A percentile compares a stretch with the other conserved stretches of the same genome.
phyloP scores from a whole-genome alignment of 2,888 invertebrate genomes.

The Mythimna pallens region DNA sequence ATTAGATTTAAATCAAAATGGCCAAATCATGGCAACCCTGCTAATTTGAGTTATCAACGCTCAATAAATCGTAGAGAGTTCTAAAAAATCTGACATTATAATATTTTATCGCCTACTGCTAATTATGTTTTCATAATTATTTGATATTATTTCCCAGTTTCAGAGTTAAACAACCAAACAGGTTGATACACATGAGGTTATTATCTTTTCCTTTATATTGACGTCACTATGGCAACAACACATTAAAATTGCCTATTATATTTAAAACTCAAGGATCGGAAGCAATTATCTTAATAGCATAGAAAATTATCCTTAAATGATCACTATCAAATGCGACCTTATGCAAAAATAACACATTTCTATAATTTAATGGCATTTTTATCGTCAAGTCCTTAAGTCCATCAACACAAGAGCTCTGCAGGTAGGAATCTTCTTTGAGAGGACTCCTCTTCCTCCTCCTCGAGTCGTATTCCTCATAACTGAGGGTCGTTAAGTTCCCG shows the following conservation, averaged over 20 bases:
- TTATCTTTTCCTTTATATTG: constrained; percentile 9
- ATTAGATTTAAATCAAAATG: too few species aligned
- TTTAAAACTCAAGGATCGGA: constrained; percentile 24
- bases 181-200: neutral
- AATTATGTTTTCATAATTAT: too few species aligned
- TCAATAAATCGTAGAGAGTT: too few species aligned
- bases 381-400: constrained; percentile 18
- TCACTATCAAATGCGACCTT: constrained; percentile 32
- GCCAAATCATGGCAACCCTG: too few species aligned
- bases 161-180: neutral
- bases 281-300: constrained; percentile 32
- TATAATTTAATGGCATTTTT: constrained; percentile 35
- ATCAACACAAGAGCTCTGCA: constrained; percentile 1
- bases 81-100: too few species aligned
- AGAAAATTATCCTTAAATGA: constrained; percentile 41
- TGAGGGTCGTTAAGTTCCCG: too few species aligned
- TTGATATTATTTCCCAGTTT: neutral
- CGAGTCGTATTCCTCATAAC: too few species aligned
- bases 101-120: too few species aligned
- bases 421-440: constrained; percentile 11
- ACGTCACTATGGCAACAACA: neutral
- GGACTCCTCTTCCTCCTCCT: neutral
- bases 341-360: constrained; percentile 34
- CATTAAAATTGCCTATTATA: constrained; percentile 2
- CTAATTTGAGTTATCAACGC: too few species aligned